A percentile compares a stretch with the other conserved stretches of the same genome.
These are phyloP conservation scores for Mesocentrotus franciscanus DNA, from an alignment of 53 echinoderm and acorn worm species.

Conservation along the genomic window DNA sequence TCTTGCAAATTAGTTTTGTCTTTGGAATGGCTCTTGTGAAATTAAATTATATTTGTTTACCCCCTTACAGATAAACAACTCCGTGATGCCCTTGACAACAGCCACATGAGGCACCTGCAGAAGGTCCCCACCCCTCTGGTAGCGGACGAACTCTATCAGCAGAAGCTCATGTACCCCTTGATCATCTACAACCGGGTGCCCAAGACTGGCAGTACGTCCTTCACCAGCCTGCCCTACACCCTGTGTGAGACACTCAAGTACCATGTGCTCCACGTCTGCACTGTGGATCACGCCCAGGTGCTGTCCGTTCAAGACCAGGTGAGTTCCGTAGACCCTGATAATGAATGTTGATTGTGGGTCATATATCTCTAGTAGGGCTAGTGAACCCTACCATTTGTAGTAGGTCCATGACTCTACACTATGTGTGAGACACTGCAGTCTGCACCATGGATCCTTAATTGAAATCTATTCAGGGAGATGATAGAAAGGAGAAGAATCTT, in stretches of 20 bases:
- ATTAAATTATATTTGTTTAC: neutral
- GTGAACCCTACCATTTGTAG: no score
- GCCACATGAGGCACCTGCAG: conserved; percentile 49
- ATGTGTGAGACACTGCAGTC: conserved; percentile 85
- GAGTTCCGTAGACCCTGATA: conserved; percentile 39
- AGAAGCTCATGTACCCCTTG: conserved; percentile 70
- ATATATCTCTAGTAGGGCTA: neutral
- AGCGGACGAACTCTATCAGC: conserved; percentile 22
- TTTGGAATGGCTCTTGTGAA: neutral
- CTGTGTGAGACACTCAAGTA: conserved; percentile 85
- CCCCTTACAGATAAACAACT: conserved; percentile 53
- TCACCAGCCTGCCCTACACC: conserved; percentile 91
- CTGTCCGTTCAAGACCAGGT: conserved; percentile 97
- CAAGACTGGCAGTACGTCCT: conserved; percentile 97
- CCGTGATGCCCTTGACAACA: conserved; percentile 9
- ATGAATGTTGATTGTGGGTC: neutral
- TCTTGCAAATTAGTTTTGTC: no score
- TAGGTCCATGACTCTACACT: conserved; percentile 69
- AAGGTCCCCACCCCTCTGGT: conserved; percentile 5
- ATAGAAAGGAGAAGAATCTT: no score
- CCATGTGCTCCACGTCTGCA: conserved; percentile 94
- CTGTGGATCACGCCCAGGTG: conserved; percentile 83
- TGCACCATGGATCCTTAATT: no score
- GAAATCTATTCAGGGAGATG: no score
- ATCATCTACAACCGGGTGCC: conserved; percentile 99